Evolutionary conservation across 2,888 invertebrate species (phyloP).

Genomic region (Tetragnatha montana): DNA sequence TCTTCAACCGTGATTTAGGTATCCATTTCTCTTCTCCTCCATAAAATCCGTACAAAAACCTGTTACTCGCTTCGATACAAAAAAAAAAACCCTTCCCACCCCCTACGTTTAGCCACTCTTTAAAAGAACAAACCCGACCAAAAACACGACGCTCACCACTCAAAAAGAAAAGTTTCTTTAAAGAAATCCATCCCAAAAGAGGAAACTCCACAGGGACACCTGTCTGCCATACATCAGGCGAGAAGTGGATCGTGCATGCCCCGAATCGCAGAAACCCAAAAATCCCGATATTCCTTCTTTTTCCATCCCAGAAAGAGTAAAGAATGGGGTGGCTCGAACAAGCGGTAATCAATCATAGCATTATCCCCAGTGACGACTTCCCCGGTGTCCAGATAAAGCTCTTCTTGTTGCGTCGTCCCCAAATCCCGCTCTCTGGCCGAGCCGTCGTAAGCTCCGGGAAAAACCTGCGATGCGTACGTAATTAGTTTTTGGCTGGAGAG

Average conservation of each 20-base stretch:
- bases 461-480: slow-evolving; percentile 25
- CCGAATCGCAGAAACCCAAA: slow-evolving; percentile 43
- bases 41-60: too few relatives aligned
- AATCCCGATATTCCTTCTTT: not conserved
- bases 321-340: slow-evolving; percentile 27
- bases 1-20: too few relatives aligned
- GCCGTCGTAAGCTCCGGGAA: slow-evolving; percentile 7
- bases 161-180: not conserved
- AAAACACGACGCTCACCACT: not conserved
- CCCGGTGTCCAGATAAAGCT: slow-evolving; percentile 52
- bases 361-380: slow-evolving; percentile 54
- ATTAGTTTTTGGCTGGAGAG: slow-evolving; percentile 10
- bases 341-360: slow-evolving; percentile 58
- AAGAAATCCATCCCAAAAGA: not conserved
- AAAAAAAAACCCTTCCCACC: too few relatives aligned
- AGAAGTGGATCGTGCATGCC: slow-evolving; percentile 19
- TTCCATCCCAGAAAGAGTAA: slow-evolving; percentile 7
- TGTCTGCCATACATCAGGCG: slow-evolving; percentile 32
- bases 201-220: not conserved
- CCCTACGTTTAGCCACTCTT: too few relatives aligned
- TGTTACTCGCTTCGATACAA: too few relatives aligned
- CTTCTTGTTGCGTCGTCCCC: not conserved
- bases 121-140: too few relatives aligned
- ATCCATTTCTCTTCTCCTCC: too few relatives aligned
- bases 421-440: not conserved